Evolutionary conservation across 1,140 invertebrate genomes (phyloP).

Genomic region (Apis dorsata): DNA sequence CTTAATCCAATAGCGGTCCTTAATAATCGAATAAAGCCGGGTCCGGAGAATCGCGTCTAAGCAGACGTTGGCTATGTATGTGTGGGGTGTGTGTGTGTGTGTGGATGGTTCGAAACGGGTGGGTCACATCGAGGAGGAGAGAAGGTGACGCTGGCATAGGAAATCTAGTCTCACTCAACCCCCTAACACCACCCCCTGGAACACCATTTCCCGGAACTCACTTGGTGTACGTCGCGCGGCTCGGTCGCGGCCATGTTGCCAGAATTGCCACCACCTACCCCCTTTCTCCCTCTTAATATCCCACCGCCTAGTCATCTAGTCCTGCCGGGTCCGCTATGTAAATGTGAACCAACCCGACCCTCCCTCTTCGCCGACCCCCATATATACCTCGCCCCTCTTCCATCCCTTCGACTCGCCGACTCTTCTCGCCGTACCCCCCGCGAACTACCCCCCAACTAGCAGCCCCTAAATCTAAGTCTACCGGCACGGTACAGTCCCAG

Average conservation of each 20-base stretch:
- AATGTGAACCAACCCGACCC: constrained; percentile 76
- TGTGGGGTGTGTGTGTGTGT: constrained; percentile 4
- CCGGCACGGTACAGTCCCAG: constrained; percentile 75
- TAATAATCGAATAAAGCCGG: constrained; percentile 79
- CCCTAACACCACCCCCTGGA: constrained; percentile 26
- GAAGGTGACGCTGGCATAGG: constrained; percentile 62
- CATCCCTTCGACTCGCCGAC: constrained; percentile 58
- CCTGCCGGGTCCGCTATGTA: constrained; percentile 79
- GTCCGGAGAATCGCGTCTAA: constrained; percentile 72
- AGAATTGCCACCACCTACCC: constrained; percentile 77
- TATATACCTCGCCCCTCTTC: constrained; percentile 63
- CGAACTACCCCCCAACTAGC: constrained; percentile 78
- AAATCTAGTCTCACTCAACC: constrained; percentile 59
- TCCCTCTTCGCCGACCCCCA: constrained; percentile 58
- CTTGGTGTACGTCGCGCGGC: constrained; percentile 70
- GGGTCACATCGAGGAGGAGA: constrained; percentile 30
- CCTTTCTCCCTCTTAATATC: constrained; percentile 78
- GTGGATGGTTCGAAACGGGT: constrained; percentile 18
- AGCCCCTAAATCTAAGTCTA: constrained; percentile 80
- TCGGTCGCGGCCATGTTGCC: constrained; percentile 79
- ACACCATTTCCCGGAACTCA: constrained; percentile 68
- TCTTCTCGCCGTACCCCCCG: constrained; percentile 72
- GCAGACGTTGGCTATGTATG: constrained; percentile 60
- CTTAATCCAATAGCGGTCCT: constrained; percentile 79
- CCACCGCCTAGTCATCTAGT: constrained; percentile 79